Conservation (phyloP, 2,797 vertebrate species). For the Nasua narica region DNA sequence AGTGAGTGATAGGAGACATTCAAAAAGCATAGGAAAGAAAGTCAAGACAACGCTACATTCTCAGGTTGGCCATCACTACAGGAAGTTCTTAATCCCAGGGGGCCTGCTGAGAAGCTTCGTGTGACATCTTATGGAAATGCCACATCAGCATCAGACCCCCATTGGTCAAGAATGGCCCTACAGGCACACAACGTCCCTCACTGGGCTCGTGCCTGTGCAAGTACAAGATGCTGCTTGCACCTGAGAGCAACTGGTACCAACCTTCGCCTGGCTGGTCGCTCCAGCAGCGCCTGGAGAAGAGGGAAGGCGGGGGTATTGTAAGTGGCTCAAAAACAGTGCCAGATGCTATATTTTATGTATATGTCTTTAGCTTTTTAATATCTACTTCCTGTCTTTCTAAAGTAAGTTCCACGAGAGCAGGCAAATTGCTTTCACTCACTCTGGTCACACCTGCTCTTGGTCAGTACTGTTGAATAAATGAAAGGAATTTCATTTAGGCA, state of each 20-base stretch:
- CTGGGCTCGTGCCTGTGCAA: rapidly evolving
- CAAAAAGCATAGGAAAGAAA: neutral
- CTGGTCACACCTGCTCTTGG: neutral
- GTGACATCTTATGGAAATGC: neutral
- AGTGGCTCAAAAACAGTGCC: neutral
- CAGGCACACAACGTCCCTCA: neutral
- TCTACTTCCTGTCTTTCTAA: neutral
- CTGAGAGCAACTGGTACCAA: neutral
- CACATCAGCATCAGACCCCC: neutral
- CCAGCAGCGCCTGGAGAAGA: neutral
- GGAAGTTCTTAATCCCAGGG: neutral
- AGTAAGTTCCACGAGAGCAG: neutral
- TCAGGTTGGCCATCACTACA: neutral
- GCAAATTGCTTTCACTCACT: neutral
- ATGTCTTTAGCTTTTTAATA: neutral
- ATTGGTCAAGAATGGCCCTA: neutral
- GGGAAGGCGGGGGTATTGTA: neutral
- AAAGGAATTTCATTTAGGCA: too few species aligned
- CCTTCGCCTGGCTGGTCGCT: neutral
- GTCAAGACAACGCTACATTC: neutral
- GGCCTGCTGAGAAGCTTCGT: neutral
- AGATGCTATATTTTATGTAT: neutral
- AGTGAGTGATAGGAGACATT: neutral
- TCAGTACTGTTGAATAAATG: neutral
- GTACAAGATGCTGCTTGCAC: neutral